Percentiles rank a stretch among this genome's conserved stretches.
Evolutionary conservation across 2,888 invertebrate genomes (phyloP).

Genomic region (Lochmaea capreae): DNA sequence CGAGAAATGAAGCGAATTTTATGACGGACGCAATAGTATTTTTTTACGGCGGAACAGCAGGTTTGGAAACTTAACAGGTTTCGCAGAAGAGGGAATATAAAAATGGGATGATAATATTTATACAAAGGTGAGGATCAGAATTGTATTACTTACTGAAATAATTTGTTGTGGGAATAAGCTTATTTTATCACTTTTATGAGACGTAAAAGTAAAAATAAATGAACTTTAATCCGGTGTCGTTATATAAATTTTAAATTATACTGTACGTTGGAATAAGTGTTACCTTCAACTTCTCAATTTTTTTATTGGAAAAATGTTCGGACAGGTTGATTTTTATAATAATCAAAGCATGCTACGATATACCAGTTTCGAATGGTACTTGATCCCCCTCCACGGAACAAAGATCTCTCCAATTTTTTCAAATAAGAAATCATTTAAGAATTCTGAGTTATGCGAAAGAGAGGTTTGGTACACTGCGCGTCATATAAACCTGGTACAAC

Average conservation of each 20-base stretch:
- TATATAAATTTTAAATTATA: neutral
- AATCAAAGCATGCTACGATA: too few relatives aligned
- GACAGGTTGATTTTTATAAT: too few relatives aligned
- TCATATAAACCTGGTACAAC: too few relatives aligned
- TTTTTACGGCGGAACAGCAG: slow-evolving; percentile 15
- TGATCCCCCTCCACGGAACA: too few relatives aligned
- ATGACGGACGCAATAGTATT: slow-evolving; percentile 18
- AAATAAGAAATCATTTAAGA: too few relatives aligned
- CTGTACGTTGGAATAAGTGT: too few relatives aligned
- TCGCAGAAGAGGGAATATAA: slow-evolving; percentile 9
- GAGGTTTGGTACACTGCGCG: too few relatives aligned
- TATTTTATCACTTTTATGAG: neutral
- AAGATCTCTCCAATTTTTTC: too few relatives aligned
- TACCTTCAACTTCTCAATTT: too few relatives aligned
- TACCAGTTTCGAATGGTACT: too few relatives aligned
- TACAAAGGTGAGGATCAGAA: slow-evolving; percentile 6
- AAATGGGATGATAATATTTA: slow-evolving; percentile 11
- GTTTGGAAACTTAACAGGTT: slow-evolving; percentile 15
- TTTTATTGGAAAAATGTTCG: too few relatives aligned
- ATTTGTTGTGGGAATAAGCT: neutral
- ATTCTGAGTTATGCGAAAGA: too few relatives aligned
- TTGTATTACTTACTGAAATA: slow-evolving; percentile 5
- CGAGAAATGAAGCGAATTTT: slow-evolving; percentile 31
- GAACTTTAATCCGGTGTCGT: neutral
- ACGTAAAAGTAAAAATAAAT: neutral